Percentiles rank a stretch among this genome's conserved stretches.
Evolutionary conservation across 2,113 vertebrate species (phyloP).

Genomic region (Myiozetetes cayanensis): DNA sequence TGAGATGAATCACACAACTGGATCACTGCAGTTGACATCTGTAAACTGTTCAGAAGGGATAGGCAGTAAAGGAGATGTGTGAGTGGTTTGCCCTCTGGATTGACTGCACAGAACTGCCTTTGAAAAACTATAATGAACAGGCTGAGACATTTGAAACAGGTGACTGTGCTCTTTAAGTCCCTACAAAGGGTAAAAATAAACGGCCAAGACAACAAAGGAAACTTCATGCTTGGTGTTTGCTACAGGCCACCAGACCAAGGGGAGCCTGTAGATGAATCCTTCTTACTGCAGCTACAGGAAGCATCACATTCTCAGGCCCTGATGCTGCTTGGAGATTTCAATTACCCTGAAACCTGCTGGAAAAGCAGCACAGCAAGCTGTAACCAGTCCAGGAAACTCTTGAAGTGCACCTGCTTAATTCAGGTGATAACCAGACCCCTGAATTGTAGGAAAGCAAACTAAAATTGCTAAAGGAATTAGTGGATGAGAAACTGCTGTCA

Average conservation of each 20-base stretch:
- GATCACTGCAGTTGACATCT: rapidly evolving
- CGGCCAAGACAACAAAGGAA: neutral
- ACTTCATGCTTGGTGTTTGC: neutral
- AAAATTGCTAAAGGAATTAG: neutral
- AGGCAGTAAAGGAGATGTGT: neutral
- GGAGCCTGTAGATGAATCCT: neutral
- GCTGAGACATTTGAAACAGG: neutral
- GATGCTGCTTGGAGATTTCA: neutral
- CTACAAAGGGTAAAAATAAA: neutral
- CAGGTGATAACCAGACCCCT: neutral
- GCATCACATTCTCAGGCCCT: neutral
- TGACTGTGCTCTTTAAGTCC: neutral
- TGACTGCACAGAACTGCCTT: neutral
- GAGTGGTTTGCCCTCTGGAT: rapidly evolving
- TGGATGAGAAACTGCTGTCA: neutral
- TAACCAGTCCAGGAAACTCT: neutral
- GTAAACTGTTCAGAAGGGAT: neutral
- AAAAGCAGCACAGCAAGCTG: neutral
- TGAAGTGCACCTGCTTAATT: neutral
- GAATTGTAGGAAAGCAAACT: neutral
- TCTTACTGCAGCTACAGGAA: neutral
- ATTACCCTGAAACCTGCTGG: neutral
- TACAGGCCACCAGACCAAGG: neutral
- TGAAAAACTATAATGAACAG: rapidly evolving
- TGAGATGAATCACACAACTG: neutral